A percentile compares a stretch with the other conserved stretches of the same genome.
Evolutionary conservation across 2,797 vertebrate genomes (phyloP).

Genomic region (Aythya fuligula): DNA sequence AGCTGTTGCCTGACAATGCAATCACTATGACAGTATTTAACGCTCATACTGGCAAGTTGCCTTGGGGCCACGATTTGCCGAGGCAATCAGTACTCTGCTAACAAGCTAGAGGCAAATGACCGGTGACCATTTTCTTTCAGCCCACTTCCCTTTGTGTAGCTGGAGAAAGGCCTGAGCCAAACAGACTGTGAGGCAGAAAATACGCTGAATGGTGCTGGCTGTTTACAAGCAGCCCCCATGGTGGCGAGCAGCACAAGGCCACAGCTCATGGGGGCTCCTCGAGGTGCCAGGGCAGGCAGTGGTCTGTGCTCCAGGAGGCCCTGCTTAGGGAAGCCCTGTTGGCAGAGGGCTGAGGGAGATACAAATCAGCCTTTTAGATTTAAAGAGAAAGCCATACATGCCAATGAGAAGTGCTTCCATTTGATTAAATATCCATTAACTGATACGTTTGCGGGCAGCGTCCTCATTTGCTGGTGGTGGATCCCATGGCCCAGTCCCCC

Average conservation of each 20-base stretch:
- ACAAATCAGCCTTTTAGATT: background rate
- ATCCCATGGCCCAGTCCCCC: background rate
- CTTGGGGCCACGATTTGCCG: background rate
- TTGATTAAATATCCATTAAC: background rate
- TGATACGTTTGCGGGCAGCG: background rate
- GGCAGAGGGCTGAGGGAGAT: background rate
- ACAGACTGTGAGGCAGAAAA: too few species aligned
- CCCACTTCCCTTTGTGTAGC: background rate
- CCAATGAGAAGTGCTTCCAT: background rate
- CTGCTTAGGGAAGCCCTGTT: background rate
- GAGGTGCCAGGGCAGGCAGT: background rate
- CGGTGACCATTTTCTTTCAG: background rate
- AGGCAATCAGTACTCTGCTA: background rate
- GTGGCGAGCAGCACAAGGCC: background rate
- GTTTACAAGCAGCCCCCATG: accelerated
- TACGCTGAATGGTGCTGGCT: background rate
- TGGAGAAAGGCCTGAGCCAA: background rate
- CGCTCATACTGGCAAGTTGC: background rate
- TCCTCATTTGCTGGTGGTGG: background rate
- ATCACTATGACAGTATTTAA: background rate
- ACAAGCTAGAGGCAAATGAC: background rate
- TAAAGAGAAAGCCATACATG: background rate
- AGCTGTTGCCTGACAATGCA: background rate
- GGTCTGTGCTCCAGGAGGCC: background rate
- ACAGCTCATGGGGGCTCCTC: background rate